Evolutionary conservation across 2,113 vertebrate species (phyloP).

Genomic region (Numida meleagris): DNA sequence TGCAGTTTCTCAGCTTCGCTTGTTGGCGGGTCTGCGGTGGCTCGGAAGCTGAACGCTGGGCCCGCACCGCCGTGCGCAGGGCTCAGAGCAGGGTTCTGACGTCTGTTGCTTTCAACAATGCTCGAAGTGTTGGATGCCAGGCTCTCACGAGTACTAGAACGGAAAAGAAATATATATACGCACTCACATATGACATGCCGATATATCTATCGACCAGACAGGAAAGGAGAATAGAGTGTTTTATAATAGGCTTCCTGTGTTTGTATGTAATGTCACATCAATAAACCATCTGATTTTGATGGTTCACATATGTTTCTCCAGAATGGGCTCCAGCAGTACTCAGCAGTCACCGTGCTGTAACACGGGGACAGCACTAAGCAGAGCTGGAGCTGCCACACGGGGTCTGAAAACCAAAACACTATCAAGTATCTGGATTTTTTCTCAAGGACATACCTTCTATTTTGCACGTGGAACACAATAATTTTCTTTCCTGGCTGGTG

Average conservation of each 20-base stretch:
- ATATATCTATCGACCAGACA: background rate
- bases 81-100: conserved; percentile 94
- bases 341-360: background rate
- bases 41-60: conserved; percentile 89
- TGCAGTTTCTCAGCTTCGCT: conserved; percentile 94
- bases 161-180: conserved; percentile 68
- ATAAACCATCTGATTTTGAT: conserved; percentile 2
- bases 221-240: conserved; percentile 48
- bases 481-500: conserved; percentile 21
- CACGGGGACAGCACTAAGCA: background rate
- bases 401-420: background rate
- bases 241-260: conserved; percentile 60
- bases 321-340: background rate
- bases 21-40: conserved; percentile 85
- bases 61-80: conserved; percentile 90
- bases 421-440: background rate
- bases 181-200: conserved; percentile 23
- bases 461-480: background rate
- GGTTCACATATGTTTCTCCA: conserved; percentile 6
- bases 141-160: conserved; percentile 94
- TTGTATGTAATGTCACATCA: conserved; percentile 27
- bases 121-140: conserved; percentile 98
- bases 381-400: background rate
- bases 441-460: background rate
- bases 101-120: conserved; percentile 95